These are phyloP conservation scores for Bibio marci DNA, from an alignment of 2,888 invertebrate genomes.

Conservation along the genomic window DNA sequence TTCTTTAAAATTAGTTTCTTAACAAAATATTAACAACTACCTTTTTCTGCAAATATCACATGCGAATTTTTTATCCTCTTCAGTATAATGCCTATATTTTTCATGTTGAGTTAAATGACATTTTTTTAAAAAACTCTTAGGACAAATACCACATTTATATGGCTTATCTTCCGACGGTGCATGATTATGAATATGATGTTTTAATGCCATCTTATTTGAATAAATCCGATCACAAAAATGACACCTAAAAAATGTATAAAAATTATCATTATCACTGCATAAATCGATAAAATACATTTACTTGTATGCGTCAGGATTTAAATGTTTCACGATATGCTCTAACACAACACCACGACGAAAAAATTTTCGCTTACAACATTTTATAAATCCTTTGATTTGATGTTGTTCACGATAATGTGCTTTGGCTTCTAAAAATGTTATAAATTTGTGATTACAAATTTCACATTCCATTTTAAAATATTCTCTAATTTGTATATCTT, in stretches of 20 bases:
- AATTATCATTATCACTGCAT: too few species aligned
- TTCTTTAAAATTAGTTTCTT: too few species aligned
- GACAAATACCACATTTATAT: constrained; percentile 21
- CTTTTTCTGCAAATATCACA: too few species aligned
- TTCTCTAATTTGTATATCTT: constrained; percentile 20
- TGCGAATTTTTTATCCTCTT: too few species aligned
- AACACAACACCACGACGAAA: constrained; percentile 22
- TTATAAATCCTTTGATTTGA: constrained; percentile 20
- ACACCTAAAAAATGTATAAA: too few species aligned
- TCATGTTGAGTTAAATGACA: constrained; percentile 23
- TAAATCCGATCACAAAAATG: too few species aligned
- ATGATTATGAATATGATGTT: constrained; percentile 16
- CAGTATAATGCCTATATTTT: constrained; percentile 14
- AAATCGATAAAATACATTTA: constrained; percentile 11
- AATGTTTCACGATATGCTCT: constrained; percentile 25
- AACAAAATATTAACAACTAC: too few species aligned
- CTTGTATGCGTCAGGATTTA: constrained; percentile 27
- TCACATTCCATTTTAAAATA: constrained; percentile 24
- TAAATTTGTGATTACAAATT: constrained; percentile 17
- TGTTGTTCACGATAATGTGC: constrained; percentile 23
- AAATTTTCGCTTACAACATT: constrained; percentile 26
- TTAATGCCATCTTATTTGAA: constrained; percentile 24
- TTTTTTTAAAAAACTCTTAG: constrained; percentile 20
- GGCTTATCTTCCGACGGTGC: not conserved
- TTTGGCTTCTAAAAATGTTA: constrained; percentile 21